A percentile compares a stretch with the other conserved stretches of the same genome.
Evolutionary conservation across 2,888 invertebrate species (phyloP).

Genomic region (Alloscopus bannaensis): DNA sequence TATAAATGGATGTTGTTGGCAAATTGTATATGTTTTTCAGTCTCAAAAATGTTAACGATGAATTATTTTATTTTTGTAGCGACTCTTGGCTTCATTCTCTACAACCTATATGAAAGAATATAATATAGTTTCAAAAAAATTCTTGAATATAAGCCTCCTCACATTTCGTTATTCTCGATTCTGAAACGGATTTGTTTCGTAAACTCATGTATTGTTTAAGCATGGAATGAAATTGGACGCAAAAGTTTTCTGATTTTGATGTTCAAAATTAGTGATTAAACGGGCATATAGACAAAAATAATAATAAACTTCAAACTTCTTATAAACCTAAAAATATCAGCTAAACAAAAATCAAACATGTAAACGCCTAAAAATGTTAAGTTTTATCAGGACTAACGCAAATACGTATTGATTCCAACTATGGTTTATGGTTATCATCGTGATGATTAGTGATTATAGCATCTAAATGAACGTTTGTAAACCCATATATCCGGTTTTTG

Average conservation of each 20-base stretch:
- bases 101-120: neutral
- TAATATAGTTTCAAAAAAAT: neutral
- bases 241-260: constrained; percentile 6
- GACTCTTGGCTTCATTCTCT: neutral
- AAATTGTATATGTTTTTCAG: constrained; percentile 29
- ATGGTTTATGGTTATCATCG: constrained; percentile 30
- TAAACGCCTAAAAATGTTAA: neutral
- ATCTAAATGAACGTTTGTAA: neutral
- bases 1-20: constrained; percentile 16
- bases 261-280: neutral
- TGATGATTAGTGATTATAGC: neutral
- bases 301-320: neutral
- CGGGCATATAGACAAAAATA: constrained; percentile 17
- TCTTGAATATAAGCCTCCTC: neutral
- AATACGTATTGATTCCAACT: neutral
- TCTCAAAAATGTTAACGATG: constrained; percentile 39
- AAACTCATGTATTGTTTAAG: neutral
- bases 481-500: constrained; percentile 31
- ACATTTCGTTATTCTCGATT: neutral
- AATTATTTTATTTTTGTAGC: neutral
- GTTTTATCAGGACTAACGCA: neutral
- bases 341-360: neutral
- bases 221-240: constrained; percentile 36
- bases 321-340: too few relatives aligned
- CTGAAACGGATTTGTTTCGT: neutral